Conservation (phyloP, 2,797 vertebrate species). For the Psittacula derbiana region DNA sequence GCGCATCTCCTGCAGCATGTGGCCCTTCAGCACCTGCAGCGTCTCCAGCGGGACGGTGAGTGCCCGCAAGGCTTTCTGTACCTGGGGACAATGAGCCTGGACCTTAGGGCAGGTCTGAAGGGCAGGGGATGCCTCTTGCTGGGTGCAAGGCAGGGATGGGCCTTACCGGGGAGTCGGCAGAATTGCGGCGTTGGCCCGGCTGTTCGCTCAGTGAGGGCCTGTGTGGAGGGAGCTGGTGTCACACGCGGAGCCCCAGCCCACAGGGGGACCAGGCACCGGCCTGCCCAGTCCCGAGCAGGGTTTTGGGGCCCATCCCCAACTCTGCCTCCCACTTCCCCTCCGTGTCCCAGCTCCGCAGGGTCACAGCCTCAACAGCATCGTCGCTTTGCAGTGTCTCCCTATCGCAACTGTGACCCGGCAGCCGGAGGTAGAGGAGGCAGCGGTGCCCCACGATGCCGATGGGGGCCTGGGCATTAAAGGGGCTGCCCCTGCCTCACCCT, state of each 20-base stretch:
- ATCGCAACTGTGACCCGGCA: not conserved
- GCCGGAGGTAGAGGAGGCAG: not conserved
- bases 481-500: not conserved
- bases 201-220: not conserved
- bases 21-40: slow-evolving; percentile 71
- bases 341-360: not conserved
- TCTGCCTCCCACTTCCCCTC: slow-evolving; percentile 13
- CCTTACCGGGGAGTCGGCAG: not conserved
- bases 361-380: rapidly evolving
- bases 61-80: slow-evolving; percentile 63
- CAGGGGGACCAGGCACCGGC: not conserved
- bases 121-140: not conserved
- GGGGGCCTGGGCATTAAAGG: not conserved
- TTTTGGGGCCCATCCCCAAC: no score
- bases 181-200: rapidly evolving
- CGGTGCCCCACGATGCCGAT: not conserved
- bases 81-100: slow-evolving; percentile 31
- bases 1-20: slow-evolving; percentile 72
- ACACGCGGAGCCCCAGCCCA: rapidly evolving
- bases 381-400: not conserved
- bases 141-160: rapidly evolving
- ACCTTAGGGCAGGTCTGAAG: not conserved
- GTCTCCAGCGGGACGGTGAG: slow-evolving; percentile 71
- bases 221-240: not conserved
- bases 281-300: not conserved